Percentiles rank a stretch among this genome's conserved stretches.
These are phyloP conservation scores for Platyrinchus mystaceus DNA, from an alignment of 2,797 vertebrate genomes.

Conservation along the genomic window DNA sequence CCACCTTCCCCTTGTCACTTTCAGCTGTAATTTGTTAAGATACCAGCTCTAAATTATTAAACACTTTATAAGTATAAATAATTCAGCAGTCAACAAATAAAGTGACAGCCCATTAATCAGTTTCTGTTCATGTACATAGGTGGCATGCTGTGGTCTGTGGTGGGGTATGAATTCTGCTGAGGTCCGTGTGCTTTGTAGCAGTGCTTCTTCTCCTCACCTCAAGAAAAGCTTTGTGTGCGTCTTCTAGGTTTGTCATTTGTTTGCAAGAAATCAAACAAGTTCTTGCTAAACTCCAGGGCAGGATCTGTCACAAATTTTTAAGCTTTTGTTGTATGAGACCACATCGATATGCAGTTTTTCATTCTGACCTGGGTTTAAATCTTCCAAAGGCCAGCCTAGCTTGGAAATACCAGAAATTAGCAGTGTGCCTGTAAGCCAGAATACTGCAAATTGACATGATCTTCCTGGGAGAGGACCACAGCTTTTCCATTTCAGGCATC, in stretches of 20 bases:
- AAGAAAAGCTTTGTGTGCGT: not conserved
- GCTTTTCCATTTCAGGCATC: not conserved
- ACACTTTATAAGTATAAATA: slow-evolving; percentile 89
- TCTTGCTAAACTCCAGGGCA: not conserved
- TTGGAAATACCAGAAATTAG: not conserved
- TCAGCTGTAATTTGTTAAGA: slow-evolving; percentile 85
- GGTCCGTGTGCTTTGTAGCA: slow-evolving; percentile 27
- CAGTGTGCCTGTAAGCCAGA: not conserved
- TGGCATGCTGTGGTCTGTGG: slow-evolving; percentile 53
- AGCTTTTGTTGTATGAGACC: not conserved
- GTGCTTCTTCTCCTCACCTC: not conserved
- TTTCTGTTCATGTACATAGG: slow-evolving; percentile 54
- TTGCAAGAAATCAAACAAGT: not conserved
- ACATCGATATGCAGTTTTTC: not conserved
- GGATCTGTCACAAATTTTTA: not conserved
- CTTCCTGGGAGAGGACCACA: not conserved
- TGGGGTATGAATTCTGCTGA: slow-evolving; percentile 60
- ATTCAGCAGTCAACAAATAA: slow-evolving; percentile 90
- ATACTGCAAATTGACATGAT: not conserved
- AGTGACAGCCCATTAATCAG: slow-evolving; percentile 92
- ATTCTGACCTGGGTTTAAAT: not conserved
- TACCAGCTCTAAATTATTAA: slow-evolving; percentile 90
- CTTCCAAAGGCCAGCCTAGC: not conserved
- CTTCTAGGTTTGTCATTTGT: not conserved
- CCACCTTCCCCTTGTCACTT: slow-evolving; percentile 78